Conservation (phyloP, 2,888 invertebrate genomes). For the Eristalinus aeneus region DNA sequence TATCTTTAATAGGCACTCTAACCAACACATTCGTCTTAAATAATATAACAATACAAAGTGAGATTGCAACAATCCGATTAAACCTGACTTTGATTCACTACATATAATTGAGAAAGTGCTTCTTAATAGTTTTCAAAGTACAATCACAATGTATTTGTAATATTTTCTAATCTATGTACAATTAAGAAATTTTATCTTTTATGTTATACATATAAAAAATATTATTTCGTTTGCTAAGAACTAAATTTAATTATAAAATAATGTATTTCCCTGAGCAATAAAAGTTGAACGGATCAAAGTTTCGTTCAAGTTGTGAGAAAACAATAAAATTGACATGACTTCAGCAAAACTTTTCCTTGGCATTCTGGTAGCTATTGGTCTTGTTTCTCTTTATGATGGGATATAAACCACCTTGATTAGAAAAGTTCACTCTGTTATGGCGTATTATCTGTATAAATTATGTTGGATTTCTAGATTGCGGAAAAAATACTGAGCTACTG, state of each 20-base stretch:
- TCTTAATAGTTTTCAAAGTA: conserved; percentile 7
- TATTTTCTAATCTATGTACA: neutral
- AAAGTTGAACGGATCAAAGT: conserved; percentile 52
- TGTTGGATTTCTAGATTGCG: conserved; percentile 44
- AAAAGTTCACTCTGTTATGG: conserved; percentile 64
- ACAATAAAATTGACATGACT: conserved; percentile 46
- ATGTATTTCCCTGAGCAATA: conserved; percentile 34
- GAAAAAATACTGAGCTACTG: conserved; percentile 41
- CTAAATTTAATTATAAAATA: conserved; percentile 2
- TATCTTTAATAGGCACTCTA: conserved; percentile 53
- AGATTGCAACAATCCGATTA: conserved; percentile 48
- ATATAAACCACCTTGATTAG: conserved; percentile 64
- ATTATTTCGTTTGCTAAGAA: neutral
- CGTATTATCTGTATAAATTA: conserved; percentile 64
- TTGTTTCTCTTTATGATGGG: conserved; percentile 28
- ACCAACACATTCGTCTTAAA: conserved; percentile 44
- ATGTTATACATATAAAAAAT: no score
- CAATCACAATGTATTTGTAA: conserved; percentile 8
- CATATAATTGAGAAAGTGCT: conserved; percentile 9
- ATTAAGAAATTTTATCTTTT: neutral
- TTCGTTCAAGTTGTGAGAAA: conserved; percentile 43
- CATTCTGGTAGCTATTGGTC: neutral
- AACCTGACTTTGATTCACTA: conserved; percentile 6
- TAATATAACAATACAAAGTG: conserved; percentile 40
- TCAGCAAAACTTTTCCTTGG: conserved; percentile 35